These are phyloP conservation scores for Felis catus DNA, from an alignment of 2,113 vertebrate genomes.

Conservation along the genomic window F.catus_Fca126_mat1.0 CM031425.1:27884501-27885000, in stretches of 20 bases:
- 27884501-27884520: neutral
- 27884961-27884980: neutral
- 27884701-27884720: no score
- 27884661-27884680: neutral
- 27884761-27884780: no score
- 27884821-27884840: no score
- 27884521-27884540: neutral
- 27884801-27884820: no score
- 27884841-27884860: no score
- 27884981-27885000: neutral
- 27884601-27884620: neutral
- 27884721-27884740: no score
- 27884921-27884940: neutral
- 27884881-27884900: conserved; percentile 34
- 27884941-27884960: neutral
- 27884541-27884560: neutral
- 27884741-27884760: no score
- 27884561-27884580: conserved; percentile 1
- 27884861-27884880: no score
- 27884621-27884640: neutral
- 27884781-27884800: no score
- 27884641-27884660: conserved; percentile 17
- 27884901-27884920: neutral
- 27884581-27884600: neutral
- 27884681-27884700: no score